A percentile compares a stretch with the other conserved stretches of the same genome.
These are phyloP conservation scores for Steromphala cineraria DNA, from an alignment of 2,888 invertebrate genomes.

Conservation along the genomic window DNA sequence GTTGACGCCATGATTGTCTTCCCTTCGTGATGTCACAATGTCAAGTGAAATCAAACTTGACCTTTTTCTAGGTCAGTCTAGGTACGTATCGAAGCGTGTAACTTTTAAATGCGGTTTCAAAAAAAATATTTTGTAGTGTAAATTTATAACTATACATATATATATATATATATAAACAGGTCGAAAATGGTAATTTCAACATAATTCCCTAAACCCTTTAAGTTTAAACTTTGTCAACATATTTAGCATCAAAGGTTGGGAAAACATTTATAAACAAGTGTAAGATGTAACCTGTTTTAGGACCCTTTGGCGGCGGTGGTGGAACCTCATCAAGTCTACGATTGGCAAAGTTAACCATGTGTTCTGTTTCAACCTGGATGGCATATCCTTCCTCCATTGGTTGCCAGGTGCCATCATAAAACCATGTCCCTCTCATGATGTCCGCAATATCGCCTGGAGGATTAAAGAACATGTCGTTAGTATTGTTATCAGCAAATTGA, in stretches of 20 bases:
- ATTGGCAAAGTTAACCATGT: conserved; percentile 79
- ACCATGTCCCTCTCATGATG: conserved; percentile 82
- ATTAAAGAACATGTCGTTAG: not conserved
- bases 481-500: too few relatives aligned
- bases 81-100: too few relatives aligned
- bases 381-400: conserved; percentile 80
- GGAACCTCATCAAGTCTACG: conserved; percentile 65
- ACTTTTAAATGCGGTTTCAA: too few relatives aligned
- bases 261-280: not conserved
- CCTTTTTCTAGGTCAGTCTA: too few relatives aligned
- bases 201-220: not conserved
- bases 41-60: too few relatives aligned
- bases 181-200: too few relatives aligned
- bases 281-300: conserved; percentile 56
- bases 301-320: conserved; percentile 51
- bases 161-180: too few relatives aligned
- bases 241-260: too few relatives aligned
- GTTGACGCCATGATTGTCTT: too few relatives aligned
- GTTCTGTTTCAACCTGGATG: conserved; percentile 80
- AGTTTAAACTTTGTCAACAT: not conserved
- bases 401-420: conserved; percentile 81
- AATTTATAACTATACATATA: too few relatives aligned
- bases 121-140: too few relatives aligned
- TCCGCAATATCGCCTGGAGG: conserved; percentile 76
- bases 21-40: too few relatives aligned